A percentile compares a stretch with the other conserved stretches of the same genome.
phyloP scores from a whole-genome alignment of 2,888 invertebrate genomes.

The Pogonocherus hispidulus region DNA sequence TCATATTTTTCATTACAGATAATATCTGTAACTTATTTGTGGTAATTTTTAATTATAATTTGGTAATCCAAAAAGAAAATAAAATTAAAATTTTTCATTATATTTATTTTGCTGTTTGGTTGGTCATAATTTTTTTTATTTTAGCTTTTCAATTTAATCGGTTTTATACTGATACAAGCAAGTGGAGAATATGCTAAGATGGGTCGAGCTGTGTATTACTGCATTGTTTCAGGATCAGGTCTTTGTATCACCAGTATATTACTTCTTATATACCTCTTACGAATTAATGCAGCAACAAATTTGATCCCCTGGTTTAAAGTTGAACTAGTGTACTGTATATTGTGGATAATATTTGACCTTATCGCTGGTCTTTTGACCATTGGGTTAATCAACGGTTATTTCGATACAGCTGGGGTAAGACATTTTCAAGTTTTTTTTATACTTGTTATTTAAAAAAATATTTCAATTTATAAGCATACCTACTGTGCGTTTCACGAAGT shows the following conservation, averaged over 20 bases:
- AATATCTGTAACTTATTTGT: no score
- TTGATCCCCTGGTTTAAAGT: constrained; percentile 7
- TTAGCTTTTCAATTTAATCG: constrained; percentile 14
- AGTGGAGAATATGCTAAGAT: not conserved
- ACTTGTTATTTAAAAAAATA: not conserved
- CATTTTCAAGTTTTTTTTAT: not conserved
- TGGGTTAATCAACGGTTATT: constrained; percentile 14
- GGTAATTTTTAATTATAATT: no score
- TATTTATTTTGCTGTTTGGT: no score
- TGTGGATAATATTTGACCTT: constrained; percentile 1
- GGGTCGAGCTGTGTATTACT: not conserved
- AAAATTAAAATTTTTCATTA: no score
- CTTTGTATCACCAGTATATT: constrained; percentile 9
- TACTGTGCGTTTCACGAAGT: no score
- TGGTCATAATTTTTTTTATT: not conserved
- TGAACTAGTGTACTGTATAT: constrained; percentile 7
- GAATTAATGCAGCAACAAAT: not conserved
- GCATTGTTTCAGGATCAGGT: constrained; percentile 3
- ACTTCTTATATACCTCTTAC: not conserved
- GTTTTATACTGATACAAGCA: constrained; percentile 6
- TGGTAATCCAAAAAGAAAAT: no score
- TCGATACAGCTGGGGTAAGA: constrained; percentile 19
- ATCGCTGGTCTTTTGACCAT: constrained; percentile 4
- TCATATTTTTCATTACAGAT: no score
- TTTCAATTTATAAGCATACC: no score